A percentile compares a stretch with the other conserved stretches of the same genome.
Conservation (phyloP, 2,113 vertebrate genomes). For the Lepus europaeus region DNA sequence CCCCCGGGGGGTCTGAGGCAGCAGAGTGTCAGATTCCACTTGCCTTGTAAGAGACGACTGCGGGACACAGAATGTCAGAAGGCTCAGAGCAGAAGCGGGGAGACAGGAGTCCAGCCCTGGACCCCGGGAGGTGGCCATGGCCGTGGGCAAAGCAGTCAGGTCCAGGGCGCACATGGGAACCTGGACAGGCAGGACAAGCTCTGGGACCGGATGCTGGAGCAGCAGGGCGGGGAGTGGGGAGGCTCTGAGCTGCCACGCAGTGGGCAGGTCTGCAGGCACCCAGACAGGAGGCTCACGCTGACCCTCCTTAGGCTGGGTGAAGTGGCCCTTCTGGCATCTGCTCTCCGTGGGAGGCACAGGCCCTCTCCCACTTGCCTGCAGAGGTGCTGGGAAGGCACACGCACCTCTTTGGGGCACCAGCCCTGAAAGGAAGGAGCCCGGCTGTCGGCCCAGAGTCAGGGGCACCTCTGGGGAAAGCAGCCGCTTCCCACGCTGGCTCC, state of each 20-base stretch:
- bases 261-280: neutral
- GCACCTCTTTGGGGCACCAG: neutral
- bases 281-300: neutral
- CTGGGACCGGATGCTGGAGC: neutral
- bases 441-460: neutral
- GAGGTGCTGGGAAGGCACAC: neutral
- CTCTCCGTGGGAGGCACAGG: neutral
- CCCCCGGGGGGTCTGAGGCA: neutral
- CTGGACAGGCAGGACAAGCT: neutral
- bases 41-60: neutral
- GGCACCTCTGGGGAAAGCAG: neutral
- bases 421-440: neutral
- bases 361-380: no score
- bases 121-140: neutral
- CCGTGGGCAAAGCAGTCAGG: neutral
- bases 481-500: neutral
- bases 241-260: neutral
- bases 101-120: neutral
- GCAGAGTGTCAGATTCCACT: neutral
- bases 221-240: neutral
- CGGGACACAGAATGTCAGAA: neutral
- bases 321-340: neutral
- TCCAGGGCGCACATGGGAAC: neutral
- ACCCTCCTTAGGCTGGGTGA: neutral
- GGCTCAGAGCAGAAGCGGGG: neutral